These are phyloP conservation scores for Coelopa frigida DNA, from an alignment of 1,140 invertebrate species.

Conservation along the genomic window DNA sequence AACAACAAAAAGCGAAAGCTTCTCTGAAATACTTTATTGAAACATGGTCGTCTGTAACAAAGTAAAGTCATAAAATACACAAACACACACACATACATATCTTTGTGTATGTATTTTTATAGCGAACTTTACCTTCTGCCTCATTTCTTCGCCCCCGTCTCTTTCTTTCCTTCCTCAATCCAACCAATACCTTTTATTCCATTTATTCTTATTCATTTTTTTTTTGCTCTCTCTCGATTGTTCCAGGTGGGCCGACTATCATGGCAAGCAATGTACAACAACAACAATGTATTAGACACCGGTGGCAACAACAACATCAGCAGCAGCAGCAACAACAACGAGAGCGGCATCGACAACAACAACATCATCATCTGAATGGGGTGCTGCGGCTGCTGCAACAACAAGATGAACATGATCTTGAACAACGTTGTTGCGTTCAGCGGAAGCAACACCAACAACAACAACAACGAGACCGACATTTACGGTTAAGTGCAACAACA, in stretches of 20 bases:
- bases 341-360: conserved; percentile 1
- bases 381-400: neutral
- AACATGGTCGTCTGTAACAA: too few relatives aligned
- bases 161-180: too few relatives aligned
- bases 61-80: too few relatives aligned
- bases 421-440: conserved; percentile 8
- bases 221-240: too few relatives aligned
- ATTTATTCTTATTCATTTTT: too few relatives aligned
- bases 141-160: too few relatives aligned
- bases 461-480: conserved; percentile 9
- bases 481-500: conserved; percentile 17
- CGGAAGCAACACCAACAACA: conserved; percentile 3
- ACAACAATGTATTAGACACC: conserved; percentile 23
- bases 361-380: conserved; percentile 3
- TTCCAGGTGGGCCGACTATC: conserved; percentile 41
- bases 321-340: conserved; percentile 13
- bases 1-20: too few relatives aligned
- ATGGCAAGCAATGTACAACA: conserved; percentile 42
- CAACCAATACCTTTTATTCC: too few relatives aligned
- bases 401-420: conserved; percentile 3
- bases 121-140: conserved; percentile 1
- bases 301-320: conserved; percentile 18
- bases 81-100: neutral
- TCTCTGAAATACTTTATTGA: too few relatives aligned
- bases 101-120: neutral